Conservation (phyloP, 2,888 invertebrate species). For the Aelia acuminata region DNA sequence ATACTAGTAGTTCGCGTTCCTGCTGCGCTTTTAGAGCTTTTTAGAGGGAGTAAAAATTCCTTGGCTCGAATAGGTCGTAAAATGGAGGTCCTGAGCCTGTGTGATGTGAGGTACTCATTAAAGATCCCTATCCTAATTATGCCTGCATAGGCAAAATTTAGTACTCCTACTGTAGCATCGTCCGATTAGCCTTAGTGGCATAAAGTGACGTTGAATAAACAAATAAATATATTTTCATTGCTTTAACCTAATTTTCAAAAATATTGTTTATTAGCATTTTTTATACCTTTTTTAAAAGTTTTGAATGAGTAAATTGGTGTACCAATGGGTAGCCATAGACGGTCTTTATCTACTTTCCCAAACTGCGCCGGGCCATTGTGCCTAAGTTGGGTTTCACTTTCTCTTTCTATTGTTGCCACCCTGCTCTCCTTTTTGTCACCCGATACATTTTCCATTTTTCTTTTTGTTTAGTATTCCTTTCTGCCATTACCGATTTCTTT, state of each 20-base stretch:
- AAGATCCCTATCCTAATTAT: too few relatives aligned
- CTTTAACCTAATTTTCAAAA: not conserved
- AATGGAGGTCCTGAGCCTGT: too few relatives aligned
- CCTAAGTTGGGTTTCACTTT: conserved; percentile 17
- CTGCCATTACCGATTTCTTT: conserved; percentile 38
- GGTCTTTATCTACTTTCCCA: not conserved
- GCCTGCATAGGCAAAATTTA: too few relatives aligned
- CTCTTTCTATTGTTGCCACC: conserved; percentile 12
- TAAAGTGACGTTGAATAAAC: too few relatives aligned
- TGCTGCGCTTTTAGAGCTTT: too few relatives aligned
- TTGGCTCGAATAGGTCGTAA: too few relatives aligned
- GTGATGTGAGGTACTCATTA: too few relatives aligned
- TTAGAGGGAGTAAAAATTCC: too few relatives aligned
- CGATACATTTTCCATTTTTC: conserved; percentile 22
- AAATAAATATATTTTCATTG: too few relatives aligned
- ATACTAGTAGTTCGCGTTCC: too few relatives aligned
- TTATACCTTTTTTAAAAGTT: not conserved
- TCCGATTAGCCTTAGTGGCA: too few relatives aligned
- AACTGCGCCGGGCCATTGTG: not conserved
- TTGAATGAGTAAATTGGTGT: not conserved
- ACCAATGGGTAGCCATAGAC: not conserved
- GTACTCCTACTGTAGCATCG: too few relatives aligned
- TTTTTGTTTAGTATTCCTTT: conserved; percentile 22
- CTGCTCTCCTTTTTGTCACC: conserved; percentile 17
- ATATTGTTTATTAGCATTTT: not conserved